These are phyloP conservation scores for Heliconius hortense DNA, from an alignment of 2,888 invertebrate genomes.

Conservation along the genomic window DNA sequence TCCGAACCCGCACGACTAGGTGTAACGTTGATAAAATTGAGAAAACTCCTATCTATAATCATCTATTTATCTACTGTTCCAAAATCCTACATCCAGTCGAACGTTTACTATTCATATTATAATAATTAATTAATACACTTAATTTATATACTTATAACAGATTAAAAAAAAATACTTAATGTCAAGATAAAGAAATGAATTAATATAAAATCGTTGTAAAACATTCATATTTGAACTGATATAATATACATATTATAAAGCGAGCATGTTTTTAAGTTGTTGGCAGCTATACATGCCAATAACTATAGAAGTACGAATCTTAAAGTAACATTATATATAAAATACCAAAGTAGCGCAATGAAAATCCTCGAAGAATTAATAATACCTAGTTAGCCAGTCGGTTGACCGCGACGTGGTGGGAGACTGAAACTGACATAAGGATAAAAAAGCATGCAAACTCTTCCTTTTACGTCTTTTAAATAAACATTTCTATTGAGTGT, in stretches of 20 bases:
- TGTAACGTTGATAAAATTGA: conserved; percentile 80
- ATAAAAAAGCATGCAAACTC: conserved; percentile 38
- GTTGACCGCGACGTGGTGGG: conserved; percentile 38
- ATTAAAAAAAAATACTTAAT: conserved; percentile 18
- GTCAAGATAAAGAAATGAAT: conserved; percentile 22
- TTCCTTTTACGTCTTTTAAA: background rate
- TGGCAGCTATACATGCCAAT: conserved; percentile 8
- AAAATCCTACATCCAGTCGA: conserved; percentile 44
- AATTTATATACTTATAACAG: conserved; percentile 15
- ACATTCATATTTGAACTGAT: conserved; percentile 21
- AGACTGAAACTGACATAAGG: conserved; percentile 24
- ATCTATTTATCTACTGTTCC: conserved; percentile 40
- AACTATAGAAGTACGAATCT: conserved; percentile 20
- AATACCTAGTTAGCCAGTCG: conserved; percentile 37
- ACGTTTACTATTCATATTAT: conserved; percentile 38
- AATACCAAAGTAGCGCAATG: conserved; percentile 36
- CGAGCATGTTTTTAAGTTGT: conserved; percentile 8
- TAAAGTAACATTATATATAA: conserved; percentile 28
- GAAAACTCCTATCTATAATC: conserved; percentile 74
- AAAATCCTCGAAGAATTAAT: conserved; percentile 42
- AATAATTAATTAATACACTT: conserved; percentile 31
- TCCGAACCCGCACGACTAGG: conserved; percentile 59
- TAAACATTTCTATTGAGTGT: background rate
- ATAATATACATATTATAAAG: conserved; percentile 4
- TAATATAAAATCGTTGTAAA: conserved; percentile 40